Evolutionary conservation across 2,797 vertebrate species (phyloP).

Genomic region (Acanthiza pusilla): DNA sequence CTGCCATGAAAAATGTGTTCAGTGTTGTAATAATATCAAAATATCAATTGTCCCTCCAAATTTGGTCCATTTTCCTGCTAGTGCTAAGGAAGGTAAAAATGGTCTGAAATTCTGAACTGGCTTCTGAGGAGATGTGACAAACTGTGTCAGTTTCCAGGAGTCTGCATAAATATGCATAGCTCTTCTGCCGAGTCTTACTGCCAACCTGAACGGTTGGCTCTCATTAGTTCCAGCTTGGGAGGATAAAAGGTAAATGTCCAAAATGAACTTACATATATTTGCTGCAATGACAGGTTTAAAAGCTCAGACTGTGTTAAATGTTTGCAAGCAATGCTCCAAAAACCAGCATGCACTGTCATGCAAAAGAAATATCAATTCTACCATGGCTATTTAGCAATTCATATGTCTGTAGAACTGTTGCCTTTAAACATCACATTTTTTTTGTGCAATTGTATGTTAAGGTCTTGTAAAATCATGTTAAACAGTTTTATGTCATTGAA

Average conservation of each 20-base stretch:
- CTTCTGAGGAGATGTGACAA: not conserved
- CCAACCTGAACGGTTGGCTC: not conserved
- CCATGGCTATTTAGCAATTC: not conserved
- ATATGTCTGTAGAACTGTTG: not conserved
- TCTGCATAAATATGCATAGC: conserved; percentile 11
- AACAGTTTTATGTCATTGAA: not conserved
- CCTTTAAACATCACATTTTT: not conserved
- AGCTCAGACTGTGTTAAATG: not conserved
- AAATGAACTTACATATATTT: not conserved
- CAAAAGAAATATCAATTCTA: not conserved
- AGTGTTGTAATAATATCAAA: not conserved
- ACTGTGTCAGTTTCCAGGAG: not conserved
- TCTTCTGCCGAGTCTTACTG: not conserved
- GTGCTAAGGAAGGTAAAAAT: not conserved
- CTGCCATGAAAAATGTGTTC: not conserved
- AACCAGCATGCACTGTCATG: not conserved
- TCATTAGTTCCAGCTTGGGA: conserved; percentile 3
- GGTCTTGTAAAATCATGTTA: not conserved
- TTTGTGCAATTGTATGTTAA: not conserved
- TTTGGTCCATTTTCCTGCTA: not conserved
- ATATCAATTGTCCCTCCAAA: not conserved
- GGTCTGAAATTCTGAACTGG: not conserved
- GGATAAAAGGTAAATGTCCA: not conserved
- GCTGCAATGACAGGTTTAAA: not conserved
- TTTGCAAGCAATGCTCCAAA: not conserved